Conservation (phyloP, 2,797 vertebrate genomes). For the Odontamblyopus rebecca region DNA sequence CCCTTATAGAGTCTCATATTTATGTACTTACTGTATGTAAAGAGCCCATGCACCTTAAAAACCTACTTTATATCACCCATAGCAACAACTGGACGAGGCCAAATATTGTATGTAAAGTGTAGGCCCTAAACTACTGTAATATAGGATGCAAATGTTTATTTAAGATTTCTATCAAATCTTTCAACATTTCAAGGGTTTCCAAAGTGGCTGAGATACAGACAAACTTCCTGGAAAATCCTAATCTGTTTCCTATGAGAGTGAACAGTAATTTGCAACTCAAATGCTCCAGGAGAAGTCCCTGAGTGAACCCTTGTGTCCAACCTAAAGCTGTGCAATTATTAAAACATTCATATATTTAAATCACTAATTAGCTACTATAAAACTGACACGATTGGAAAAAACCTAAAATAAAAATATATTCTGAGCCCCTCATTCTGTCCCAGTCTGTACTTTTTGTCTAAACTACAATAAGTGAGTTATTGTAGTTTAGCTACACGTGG, state of each 20-base stretch:
- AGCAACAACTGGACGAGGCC: too few species aligned
- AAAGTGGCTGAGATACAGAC: neutral
- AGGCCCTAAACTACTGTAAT: neutral
- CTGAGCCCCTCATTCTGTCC: too few species aligned
- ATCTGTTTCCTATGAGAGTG: conserved; percentile 14
- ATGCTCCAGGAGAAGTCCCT: conserved; percentile 19
- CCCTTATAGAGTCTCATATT: too few species aligned
- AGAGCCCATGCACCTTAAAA: neutral
- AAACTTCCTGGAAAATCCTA: neutral
- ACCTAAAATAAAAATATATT: too few species aligned
- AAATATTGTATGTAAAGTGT: neutral
- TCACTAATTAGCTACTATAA: neutral
- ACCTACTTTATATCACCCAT: neutral
- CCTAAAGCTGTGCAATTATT: neutral
- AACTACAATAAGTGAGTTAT: too few species aligned
- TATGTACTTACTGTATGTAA: too few species aligned
- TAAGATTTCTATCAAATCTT: neutral
- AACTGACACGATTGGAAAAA: neutral
- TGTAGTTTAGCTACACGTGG: too few species aligned
- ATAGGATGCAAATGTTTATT: neutral
- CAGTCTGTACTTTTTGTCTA: too few species aligned
- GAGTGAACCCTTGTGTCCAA: neutral
- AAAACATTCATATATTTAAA: neutral
- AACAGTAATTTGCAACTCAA: conserved; percentile 53
- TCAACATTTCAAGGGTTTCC: neutral